Base-by-base conservation (phyloP, 2,888 invertebrate genomes). In the Seira musarum region DNA sequence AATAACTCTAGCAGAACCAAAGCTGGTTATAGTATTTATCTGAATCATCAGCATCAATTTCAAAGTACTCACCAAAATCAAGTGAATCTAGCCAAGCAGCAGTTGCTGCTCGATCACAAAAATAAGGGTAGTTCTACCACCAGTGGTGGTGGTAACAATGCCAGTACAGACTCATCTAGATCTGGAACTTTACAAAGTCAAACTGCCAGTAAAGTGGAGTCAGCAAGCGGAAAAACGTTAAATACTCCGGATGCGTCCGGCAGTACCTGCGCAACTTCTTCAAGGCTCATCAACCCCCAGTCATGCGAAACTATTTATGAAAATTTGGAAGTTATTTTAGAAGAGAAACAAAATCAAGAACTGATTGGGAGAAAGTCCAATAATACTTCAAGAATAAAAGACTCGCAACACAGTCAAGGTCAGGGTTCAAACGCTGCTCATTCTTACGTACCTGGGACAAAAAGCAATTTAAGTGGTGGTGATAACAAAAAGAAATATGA, bases 301-400 rank as follows among this genome's bases (percentile, higher is more conserved):
- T 25, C 77, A 2, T 77, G 83, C 74, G 86, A 86, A 66, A 85
- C 84, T 2, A 86, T 86, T 69, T 86, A 86, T 75, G 86, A 86
- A 61, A 86, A 86, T 61, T 68, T 85, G 65, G 84, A 86, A 81
- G 84, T 85, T 10, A 85, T 85, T 80, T 74, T 84, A 22, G 84
- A 86, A 65, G 85, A 86, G 71, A 77, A 78, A 22, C 79, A 73
- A 65, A 79, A 72, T 17, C 63, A 78, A 49, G 70, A 69, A 53
- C n/a, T 46, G 25, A 65, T 64, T 13, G 57, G 69, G 82, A 78
- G 61, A 67, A 77, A 82, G 5, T 67, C 73, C 53, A 49, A 70
- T 22, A 70, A 69, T 40, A 13, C 40, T 40, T 40, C 40, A 6
- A 40, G 13, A 6, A 6, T 13, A 19, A 22, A 64, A 22, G 24